Evolutionary conservation across 2,888 invertebrate species (phyloP).

Genomic region (Apamea crenata): DNA sequence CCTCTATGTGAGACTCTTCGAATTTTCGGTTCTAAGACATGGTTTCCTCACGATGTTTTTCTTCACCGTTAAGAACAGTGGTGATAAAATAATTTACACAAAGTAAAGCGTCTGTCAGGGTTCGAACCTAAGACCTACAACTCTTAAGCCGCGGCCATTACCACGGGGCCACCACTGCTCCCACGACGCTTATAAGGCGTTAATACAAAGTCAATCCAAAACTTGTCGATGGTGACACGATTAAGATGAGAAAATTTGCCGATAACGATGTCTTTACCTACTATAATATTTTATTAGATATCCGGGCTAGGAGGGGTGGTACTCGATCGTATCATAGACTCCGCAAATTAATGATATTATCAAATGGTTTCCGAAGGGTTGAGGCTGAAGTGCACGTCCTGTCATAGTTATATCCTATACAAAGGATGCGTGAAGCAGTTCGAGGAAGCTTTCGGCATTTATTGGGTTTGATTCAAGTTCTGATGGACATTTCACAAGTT

Average conservation of each 20-base stretch:
- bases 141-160: no score
- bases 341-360: conserved; percentile 52
- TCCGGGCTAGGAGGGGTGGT: neutral
- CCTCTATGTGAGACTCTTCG: neutral
- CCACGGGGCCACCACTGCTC: neutral
- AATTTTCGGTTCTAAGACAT: neutral
- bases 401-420: conserved; percentile 39
- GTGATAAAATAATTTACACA: no score
- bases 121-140: no score
- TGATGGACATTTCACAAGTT: neutral
- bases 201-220: neutral
- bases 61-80: neutral
- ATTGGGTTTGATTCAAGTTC: conserved; percentile 17
- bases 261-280: conserved; percentile 17
- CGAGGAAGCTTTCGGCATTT: conserved; percentile 13
- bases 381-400: conserved; percentile 36
- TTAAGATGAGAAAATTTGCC: neutral
- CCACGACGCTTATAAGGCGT: neutral
- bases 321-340: conserved; percentile 35
- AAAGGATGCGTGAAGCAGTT: conserved; percentile 24
- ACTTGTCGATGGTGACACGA: neutral
- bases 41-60: neutral
- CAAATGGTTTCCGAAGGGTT: conserved; percentile 47
- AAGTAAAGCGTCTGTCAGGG: no score
- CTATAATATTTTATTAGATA: conserved; percentile 30